These are phyloP conservation scores for Trachelus iudaicus DNA, from an alignment of 2,888 invertebrate genomes.

Conservation along the genomic window DNA sequence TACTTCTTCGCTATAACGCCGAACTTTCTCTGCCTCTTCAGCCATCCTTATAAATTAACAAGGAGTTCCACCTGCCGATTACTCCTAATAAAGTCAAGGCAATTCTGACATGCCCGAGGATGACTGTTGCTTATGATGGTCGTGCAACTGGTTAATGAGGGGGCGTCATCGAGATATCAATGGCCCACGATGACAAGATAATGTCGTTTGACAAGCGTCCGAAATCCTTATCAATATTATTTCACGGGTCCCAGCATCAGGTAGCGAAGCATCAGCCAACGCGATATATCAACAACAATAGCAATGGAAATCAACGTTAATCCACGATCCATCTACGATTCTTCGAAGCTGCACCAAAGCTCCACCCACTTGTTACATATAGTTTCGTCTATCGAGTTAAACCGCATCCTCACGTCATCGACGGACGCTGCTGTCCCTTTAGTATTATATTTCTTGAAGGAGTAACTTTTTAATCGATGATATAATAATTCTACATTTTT, in stretches of 20 bases:
- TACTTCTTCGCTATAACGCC: constrained; percentile 44
- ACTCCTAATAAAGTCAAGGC: neutral
- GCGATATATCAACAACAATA: neutral
- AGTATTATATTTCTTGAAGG: neutral
- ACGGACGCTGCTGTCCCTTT: neutral
- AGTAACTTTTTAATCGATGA: neutral
- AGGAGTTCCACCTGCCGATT: neutral
- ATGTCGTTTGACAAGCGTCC: neutral
- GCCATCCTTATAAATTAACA: constrained; percentile 46
- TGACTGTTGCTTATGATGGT: neutral
- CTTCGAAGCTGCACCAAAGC: neutral
- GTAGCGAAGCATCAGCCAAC: neutral
- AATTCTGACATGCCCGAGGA: neutral
- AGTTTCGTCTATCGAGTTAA: neutral
- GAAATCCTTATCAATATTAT: neutral
- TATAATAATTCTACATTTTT: neutral
- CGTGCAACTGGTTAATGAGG: neutral
- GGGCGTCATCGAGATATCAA: neutral
- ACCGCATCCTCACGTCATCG: neutral
- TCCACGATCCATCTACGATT: neutral
- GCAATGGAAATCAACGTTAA: neutral
- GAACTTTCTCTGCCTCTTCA: constrained; percentile 45
- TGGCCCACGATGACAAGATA: neutral
- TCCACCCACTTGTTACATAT: neutral
- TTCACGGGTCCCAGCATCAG: neutral